Evolutionary conservation across 1,140 invertebrate genomes (phyloP), one percentile per base, ranked within the genome.

Genomic region (Drosophila sproati): DNA sequence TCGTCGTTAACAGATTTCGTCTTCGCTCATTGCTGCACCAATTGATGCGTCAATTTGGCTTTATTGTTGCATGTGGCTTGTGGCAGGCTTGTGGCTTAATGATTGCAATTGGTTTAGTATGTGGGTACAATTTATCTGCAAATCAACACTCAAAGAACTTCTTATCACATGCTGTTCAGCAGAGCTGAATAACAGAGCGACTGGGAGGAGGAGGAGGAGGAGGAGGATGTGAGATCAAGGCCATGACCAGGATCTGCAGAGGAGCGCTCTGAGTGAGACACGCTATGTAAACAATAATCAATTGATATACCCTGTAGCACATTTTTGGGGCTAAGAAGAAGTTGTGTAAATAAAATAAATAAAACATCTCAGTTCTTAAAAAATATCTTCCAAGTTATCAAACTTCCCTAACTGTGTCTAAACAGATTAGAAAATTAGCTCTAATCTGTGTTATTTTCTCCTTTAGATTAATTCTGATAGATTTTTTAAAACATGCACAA

Each of bases 1-100:
- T 67, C 62, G 67, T 73, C 52, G 69, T 68, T 67, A 76, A 63
- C 59, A 68, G 62, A 63, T 64, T 54, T n/a, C 29, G 54, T 45
- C 66, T 7, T 41, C 10, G 39, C 39, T 41, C 39, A 20, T 41
- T 41, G 5, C 3, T 4, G 39, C 39, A 43, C 4, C 81, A 62
- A 57, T 39, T 43, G 57, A 59, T n/a, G 67, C 80, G 80, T 88
- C 83, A 87, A 80, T 87, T 80, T 83, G 66, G 77, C 76, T 88
- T 88, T 83, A 88, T 88, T 88, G 83, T 78, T 52, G 67, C 62
- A 63, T 48, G 80, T n/a, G 29, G 66, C 29, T 20, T 48, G 41
- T 59, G 7, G 35, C 54, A 12, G 31, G 48, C 12, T 7, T 3
- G 20, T 5, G 10, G 35, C 5, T 51, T 50, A 67, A 50, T 76